Evolutionary conservation across 92 coral and sea anemone species (phyloP).

Genomic region (Hydrozoanthus gracilis): DNA sequence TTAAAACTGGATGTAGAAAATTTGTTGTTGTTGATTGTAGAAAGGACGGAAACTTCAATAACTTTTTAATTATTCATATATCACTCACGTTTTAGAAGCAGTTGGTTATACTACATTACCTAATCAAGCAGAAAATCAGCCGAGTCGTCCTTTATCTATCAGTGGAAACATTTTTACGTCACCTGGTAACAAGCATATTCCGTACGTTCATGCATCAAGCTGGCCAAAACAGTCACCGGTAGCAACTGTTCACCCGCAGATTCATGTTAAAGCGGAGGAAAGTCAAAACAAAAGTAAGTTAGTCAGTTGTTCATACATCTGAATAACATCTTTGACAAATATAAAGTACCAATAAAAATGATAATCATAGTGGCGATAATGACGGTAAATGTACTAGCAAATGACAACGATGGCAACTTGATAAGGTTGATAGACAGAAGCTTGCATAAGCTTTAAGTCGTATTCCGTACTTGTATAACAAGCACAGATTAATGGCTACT

Average conservation of each 20-base stretch:
- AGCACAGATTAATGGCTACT: not conserved
- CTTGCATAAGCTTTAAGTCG: no score
- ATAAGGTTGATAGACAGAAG: no score
- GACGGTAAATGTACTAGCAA: not conserved
- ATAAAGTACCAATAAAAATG: not conserved
- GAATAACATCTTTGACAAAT: not conserved
- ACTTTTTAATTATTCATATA: not conserved
- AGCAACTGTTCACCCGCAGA: constrained; percentile 88
- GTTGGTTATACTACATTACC: not conserved
- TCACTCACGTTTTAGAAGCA: not conserved
- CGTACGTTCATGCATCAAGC: constrained; percentile 42
- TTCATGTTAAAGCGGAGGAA: constrained; percentile 62
- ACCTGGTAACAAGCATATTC: constrained; percentile 22
- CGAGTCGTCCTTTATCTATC: not conserved
- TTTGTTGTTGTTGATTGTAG: not conserved
- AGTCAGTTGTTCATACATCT: no score
- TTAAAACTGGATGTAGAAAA: no score
- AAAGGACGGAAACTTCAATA: not conserved
- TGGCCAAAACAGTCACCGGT: constrained; percentile 86
- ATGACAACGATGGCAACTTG: not conserved
- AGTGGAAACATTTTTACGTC: constrained; percentile 27
- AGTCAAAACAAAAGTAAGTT: constrained; percentile 21
- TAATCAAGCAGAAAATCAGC: not conserved
- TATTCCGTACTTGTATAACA: not conserved
- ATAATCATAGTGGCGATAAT: not conserved